Evolutionary conservation across 2,888 invertebrate species (phyloP), one percentile per base, ranked within the genome.

Genomic region (Callimorpha dominula): DNA sequence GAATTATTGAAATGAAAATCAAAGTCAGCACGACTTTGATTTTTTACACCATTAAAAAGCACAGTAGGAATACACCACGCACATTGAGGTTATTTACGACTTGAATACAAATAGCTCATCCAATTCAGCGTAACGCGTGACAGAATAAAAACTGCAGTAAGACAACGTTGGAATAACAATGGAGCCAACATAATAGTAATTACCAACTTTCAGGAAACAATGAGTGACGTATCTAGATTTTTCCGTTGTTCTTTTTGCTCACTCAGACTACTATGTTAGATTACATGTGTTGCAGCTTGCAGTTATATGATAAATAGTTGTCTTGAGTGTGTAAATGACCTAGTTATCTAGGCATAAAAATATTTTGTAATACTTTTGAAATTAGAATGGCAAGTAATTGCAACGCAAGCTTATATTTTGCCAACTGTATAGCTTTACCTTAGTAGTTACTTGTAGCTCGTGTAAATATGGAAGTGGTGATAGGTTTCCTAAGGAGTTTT

Each of bases 141-240:
- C 78, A 65, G 68, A 71, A 78, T 82, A 82, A 78, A 81, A 80
- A 81, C 75, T 82, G 83, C 81, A 81, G 60, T 40, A 42, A 17
- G 68, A 63, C 67, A 78, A 70, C 54, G 54, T 54, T 15, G 54
- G 74, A 71, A 74, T 67, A 70, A 82, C 78, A 81, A 80, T 71
- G 57, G 71, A 43, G 43, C 43, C 71, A 82, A 70, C 54, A 43
- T 74, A 68, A 68, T 68, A 65, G 64, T 81, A 82, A 81, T 81
- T 80, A 81, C 75, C 75, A 78, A 78, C 80, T 67, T 78, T 80
- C 81, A 81, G 65, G 68, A 62, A 82, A 81, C 83, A 81, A 77
- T 71, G 80, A 80, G 66, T 82, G 83, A 75, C 80, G 71, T 77
- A 80, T 82, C 81, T 80, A 76, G 83, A 82, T 80, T 82, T 81